phyloP scores from a whole-genome alignment of 2,888 invertebrate genomes.

The Xestobium rufovillosum region DNA sequence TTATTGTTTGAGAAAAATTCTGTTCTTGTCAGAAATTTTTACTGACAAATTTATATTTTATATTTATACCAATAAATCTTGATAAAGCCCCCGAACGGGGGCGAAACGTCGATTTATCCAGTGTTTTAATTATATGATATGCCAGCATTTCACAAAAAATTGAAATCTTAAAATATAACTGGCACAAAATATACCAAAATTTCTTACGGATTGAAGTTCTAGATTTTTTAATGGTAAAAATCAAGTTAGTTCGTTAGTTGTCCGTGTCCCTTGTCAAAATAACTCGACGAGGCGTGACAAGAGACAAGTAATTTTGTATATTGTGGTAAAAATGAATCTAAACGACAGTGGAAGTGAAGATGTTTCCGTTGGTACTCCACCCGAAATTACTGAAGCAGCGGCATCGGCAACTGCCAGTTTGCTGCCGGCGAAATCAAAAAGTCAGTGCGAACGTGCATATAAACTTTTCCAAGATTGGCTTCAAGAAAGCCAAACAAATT shows the following conservation, averaged over 20 bases:
- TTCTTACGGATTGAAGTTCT: slow-evolving; percentile 2
- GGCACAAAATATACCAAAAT: too few relatives aligned
- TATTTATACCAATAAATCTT: too few relatives aligned
- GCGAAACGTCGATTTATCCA: too few relatives aligned
- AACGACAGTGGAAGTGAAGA: background rate
- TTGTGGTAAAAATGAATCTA: background rate
- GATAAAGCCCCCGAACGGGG: too few relatives aligned
- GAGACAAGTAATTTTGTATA: slow-evolving; percentile 17
- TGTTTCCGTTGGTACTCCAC: slow-evolving; percentile 1
- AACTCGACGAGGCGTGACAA: slow-evolving; percentile 4
- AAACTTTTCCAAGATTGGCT: too few relatives aligned
- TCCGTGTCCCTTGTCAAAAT: background rate
- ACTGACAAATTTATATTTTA: too few relatives aligned
- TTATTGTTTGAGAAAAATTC: too few relatives aligned
- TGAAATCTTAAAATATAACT: too few relatives aligned
- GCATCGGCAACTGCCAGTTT: slow-evolving; percentile 4
- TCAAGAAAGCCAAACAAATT: background rate
- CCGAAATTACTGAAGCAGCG: slow-evolving; percentile 7
- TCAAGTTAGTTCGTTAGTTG: background rate
- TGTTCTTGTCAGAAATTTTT: too few relatives aligned
- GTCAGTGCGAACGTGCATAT: background rate
- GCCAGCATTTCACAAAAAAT: too few relatives aligned
- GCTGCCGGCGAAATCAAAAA: slow-evolving; percentile 4
- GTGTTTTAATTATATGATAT: too few relatives aligned
- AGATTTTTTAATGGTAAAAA: slow-evolving; percentile 2